Percentiles rank a stretch among this genome's conserved stretches.
phyloP scores from a whole-genome alignment of 2,888 invertebrate species.

The Mythimna vitellina region DNA sequence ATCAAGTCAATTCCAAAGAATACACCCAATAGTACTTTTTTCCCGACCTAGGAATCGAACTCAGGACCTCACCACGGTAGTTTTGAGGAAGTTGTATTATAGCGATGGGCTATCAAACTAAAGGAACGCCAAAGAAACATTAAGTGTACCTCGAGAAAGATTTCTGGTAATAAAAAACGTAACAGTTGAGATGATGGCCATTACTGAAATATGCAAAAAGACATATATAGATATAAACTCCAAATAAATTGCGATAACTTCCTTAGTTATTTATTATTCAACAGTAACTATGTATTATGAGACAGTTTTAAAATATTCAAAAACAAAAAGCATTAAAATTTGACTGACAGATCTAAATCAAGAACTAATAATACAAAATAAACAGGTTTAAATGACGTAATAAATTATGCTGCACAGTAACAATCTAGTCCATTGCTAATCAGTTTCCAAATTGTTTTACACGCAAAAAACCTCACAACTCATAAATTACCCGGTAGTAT shows the following conservation, averaged over 20 bases:
- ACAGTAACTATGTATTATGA: no score
- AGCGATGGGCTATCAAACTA: no score
- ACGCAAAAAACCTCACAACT: conserved; percentile 24
- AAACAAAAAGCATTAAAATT: neutral
- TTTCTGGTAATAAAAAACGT: neutral
- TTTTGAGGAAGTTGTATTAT: no score
- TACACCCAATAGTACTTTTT: no score
- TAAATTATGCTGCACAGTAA: conserved; percentile 20
- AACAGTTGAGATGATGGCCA: neutral
- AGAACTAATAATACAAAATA: conserved; percentile 4
- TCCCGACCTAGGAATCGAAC: no score
- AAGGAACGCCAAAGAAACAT: no score
- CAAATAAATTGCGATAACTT: neutral
- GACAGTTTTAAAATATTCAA: neutral
- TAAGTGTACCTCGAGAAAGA: no score
- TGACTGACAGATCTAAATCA: conserved; percentile 35
- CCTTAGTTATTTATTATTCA: neutral
- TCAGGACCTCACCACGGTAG: no score
- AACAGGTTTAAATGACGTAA: conserved; percentile 45
- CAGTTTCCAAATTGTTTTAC: conserved; percentile 38
- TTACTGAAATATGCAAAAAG: neutral
- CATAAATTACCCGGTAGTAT: conserved; percentile 50
- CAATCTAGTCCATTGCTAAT: conserved; percentile 37
- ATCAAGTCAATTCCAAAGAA: no score
- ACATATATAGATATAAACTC: neutral